These are phyloP conservation scores for Bucorvus abyssinicus DNA, from an alignment of 2,797 vertebrate species.

Conservation along the genomic window DNA sequence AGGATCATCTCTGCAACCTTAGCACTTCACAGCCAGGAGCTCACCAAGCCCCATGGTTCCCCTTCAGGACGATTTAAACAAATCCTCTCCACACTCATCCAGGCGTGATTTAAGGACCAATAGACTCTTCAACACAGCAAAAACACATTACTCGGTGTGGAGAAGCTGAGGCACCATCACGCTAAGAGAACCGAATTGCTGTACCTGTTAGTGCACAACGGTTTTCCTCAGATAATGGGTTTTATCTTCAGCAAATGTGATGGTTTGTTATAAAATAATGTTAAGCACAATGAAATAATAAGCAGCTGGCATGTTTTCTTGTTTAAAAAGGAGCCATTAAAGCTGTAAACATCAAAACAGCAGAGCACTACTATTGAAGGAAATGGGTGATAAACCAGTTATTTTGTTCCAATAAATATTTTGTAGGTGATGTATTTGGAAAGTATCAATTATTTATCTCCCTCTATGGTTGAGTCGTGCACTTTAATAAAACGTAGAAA, in stretches of 20 bases:
- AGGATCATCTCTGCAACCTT: not conserved
- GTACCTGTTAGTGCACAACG: not conserved
- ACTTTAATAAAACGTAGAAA: constrained; percentile 75
- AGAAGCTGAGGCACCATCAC: not conserved
- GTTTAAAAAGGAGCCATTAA: constrained; percentile 10
- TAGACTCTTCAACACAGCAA: not conserved
- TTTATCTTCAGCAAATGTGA: not conserved
- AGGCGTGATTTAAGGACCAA: not conserved
- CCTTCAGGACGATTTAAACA: not conserved
- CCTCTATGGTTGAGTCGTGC: constrained; percentile 58
- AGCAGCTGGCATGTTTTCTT: not conserved
- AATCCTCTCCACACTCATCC: not conserved
- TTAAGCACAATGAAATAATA: constrained; percentile 53
- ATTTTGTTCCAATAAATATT: constrained; percentile 73
- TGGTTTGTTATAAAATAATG: constrained; percentile 45
- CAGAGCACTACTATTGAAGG: constrained; percentile 26
- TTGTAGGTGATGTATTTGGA: constrained; percentile 72
- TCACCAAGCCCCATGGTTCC: rapidly evolving
- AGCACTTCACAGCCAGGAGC: not conserved
- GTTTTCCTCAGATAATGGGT: constrained; percentile 3
- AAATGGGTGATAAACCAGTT: constrained; percentile 67
- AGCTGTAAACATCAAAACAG: constrained; percentile 49
- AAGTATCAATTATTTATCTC: constrained; percentile 76
- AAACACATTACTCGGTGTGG: not conserved
- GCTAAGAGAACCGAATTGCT: not conserved